Evolutionary conservation across 2,797 vertebrate genomes (phyloP).

Genomic region (Vireo griseus): DNA sequence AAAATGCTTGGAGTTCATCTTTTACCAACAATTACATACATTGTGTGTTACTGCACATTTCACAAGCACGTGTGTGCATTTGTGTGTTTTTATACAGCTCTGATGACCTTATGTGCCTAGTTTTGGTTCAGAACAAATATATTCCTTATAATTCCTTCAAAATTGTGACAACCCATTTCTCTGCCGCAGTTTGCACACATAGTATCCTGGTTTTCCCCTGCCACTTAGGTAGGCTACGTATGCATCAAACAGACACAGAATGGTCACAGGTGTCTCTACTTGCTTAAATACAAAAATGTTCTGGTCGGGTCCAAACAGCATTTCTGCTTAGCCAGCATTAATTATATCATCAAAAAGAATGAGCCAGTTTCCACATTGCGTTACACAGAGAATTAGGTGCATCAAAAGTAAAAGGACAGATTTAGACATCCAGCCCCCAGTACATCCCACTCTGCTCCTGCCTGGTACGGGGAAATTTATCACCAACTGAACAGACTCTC

Average conservation of each 20-base stretch:
- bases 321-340: background rate
- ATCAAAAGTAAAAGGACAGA: background rate
- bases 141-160: background rate
- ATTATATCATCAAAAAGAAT: background rate
- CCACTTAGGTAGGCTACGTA: background rate
- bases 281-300: background rate
- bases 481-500: background rate
- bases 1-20: background rate
- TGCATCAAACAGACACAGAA: background rate
- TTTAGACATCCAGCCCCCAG: background rate
- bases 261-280: background rate
- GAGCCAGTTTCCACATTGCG: fast-evolving
- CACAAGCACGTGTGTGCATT: fast-evolving
- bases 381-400: fast-evolving
- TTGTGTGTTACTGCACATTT: background rate
- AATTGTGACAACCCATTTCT: background rate
- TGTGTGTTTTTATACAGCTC: fast-evolving
- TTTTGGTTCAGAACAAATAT: background rate
- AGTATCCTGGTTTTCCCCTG: background rate
- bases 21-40: fast-evolving
- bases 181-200: fast-evolving
- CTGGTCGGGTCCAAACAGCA: background rate
- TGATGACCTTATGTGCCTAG: background rate
- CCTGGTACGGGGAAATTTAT: background rate
- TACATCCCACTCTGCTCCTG: background rate